A percentile compares a stretch with the other conserved stretches of the same genome.
These are phyloP conservation scores for Cheirogaleus major DNA, from an alignment of 2,797 vertebrate genomes.

Conservation along the genomic window DNA sequence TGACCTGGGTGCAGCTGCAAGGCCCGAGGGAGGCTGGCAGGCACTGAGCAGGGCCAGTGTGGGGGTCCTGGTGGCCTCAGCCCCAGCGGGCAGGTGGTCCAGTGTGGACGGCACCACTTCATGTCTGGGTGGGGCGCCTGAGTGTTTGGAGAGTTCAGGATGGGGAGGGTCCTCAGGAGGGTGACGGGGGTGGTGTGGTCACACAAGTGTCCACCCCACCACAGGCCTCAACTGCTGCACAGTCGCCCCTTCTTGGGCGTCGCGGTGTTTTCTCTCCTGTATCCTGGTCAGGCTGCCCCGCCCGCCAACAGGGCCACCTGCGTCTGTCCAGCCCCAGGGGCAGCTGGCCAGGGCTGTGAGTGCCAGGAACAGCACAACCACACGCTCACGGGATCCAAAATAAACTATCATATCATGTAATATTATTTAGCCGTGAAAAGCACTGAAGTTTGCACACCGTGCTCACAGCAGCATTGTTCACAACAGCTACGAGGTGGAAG, in stretches of 20 bases:
- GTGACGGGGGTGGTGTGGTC: too few species aligned
- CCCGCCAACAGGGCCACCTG: fast-evolving
- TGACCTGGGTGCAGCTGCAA: neutral
- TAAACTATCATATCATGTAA: neutral
- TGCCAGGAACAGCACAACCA: neutral
- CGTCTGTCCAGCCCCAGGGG: neutral
- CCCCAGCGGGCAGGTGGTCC: fast-evolving
- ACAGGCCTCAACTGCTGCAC: neutral
- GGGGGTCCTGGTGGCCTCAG: neutral
- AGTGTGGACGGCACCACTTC: fast-evolving
- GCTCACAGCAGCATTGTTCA: neutral
- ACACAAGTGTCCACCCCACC: too few species aligned
- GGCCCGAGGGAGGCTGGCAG: neutral
- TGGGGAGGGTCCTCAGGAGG: neutral
- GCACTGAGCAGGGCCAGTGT: neutral
- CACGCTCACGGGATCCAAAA: neutral
- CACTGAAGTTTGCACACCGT: neutral
- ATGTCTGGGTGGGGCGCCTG: neutral
- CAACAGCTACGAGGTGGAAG: neutral
- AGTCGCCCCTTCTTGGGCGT: fast-evolving
- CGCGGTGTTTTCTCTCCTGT: neutral
- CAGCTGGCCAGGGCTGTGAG: neutral
- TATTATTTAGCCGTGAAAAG: neutral
- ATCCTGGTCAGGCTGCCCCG: too few species aligned
- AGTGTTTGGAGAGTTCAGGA: neutral